A percentile compares a stretch with the other conserved stretches of the same genome.
These are phyloP conservation scores for Clavelina lepadiformis DNA, from an alignment of 23 tunicate species.

Conservation along the genomic window DNA sequence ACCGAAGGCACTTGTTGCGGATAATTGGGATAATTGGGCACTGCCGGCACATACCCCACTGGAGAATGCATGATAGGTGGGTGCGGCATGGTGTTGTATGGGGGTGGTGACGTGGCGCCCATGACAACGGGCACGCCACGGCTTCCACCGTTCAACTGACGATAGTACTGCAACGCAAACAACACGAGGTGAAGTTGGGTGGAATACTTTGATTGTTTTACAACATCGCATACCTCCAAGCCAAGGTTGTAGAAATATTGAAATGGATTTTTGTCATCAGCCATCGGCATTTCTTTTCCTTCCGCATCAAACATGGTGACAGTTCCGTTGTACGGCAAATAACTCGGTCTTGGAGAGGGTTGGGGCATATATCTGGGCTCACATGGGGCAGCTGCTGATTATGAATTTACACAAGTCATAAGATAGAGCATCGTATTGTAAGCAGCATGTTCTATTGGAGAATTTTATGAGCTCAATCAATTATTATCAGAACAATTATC, in stretches of 20 bases:
- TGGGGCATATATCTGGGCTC: no score
- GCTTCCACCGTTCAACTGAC: constrained; percentile 16
- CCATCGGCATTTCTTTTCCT: constrained; percentile 34
- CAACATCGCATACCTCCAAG: constrained; percentile 23
- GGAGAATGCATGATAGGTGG: constrained; percentile 18
- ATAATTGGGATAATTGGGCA: neutral
- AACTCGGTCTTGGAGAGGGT: neutral
- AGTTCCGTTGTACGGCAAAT: constrained; percentile 34
- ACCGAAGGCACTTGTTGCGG: constrained; percentile 2
- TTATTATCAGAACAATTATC: no score
- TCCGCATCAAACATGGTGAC: constrained; percentile 44
- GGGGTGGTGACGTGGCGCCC: constrained; percentile 1
- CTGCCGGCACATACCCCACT: neutral
- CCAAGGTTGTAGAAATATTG: constrained; percentile 66
- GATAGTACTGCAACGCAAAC: constrained; percentile 22
- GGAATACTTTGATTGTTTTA: neutral
- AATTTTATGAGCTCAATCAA: no score
- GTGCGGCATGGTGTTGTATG: neutral
- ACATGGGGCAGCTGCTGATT: no score
- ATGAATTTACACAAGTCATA: no score
- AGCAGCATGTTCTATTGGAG: no score
- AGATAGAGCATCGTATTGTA: no score
- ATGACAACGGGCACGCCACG: constrained; percentile 7
- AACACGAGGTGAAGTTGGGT: neutral
- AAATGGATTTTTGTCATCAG: constrained; percentile 44